Conservation (phyloP, 2,888 invertebrate genomes). For the Cosmia trapezina region DNA sequence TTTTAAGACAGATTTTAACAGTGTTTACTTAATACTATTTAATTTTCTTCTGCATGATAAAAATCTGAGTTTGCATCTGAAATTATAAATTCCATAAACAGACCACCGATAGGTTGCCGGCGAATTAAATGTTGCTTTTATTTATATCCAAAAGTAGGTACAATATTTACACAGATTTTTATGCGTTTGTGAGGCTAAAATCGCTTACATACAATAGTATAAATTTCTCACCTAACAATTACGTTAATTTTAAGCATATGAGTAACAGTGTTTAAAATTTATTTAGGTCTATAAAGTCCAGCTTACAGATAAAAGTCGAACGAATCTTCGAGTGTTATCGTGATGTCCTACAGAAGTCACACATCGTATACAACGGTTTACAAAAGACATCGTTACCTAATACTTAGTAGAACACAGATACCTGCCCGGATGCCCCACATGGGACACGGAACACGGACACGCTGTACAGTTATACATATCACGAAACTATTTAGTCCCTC, state of each 20-base stretch:
- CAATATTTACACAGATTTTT: slow-evolving; percentile 83
- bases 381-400: slow-evolving; percentile 85
- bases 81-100: slow-evolving; percentile 64
- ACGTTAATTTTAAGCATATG: slow-evolving; percentile 88
- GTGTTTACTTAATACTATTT: slow-evolving; percentile 77
- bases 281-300: slow-evolving; percentile 84
- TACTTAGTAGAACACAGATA: slow-evolving; percentile 79
- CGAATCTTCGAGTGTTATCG: slow-evolving; percentile 79
- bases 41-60: slow-evolving; percentile 77
- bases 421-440: slow-evolving; percentile 54
- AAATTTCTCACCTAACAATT: slow-evolving; percentile 86
- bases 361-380: slow-evolving; percentile 90
- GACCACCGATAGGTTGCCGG: slow-evolving; percentile 48
- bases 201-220: slow-evolving; percentile 85
- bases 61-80: slow-evolving; percentile 73
- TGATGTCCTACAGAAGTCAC: slow-evolving; percentile 86
- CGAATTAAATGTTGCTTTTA: slow-evolving; percentile 66
- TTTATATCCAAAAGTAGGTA: slow-evolving; percentile 72
- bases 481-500: slow-evolving; percentile 57
- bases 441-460: slow-evolving; percentile 41
- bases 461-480: slow-evolving; percentile 55
- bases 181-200: slow-evolving; percentile 84
- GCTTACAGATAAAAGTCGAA: slow-evolving; percentile 84
- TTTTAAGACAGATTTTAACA: slow-evolving; percentile 77
- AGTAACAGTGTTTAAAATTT: slow-evolving; percentile 90